Conservation (phyloP, 2,888 invertebrate genomes). For the Drosophila mayaguana region DNA sequence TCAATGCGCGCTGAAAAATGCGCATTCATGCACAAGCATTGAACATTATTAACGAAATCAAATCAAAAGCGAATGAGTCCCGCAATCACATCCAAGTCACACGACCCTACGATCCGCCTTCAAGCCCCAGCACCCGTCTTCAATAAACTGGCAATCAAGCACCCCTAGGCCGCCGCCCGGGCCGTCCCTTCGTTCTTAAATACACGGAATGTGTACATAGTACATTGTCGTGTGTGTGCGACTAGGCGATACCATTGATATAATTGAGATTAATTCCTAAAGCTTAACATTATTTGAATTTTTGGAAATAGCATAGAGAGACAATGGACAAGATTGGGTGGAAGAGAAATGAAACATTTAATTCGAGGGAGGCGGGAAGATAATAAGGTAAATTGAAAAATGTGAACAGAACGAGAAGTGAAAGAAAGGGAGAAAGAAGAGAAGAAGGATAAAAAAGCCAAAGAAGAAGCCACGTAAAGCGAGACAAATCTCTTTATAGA, state of each 20-base stretch:
- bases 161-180: background rate
- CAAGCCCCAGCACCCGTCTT: constrained; percentile 19
- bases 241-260: constrained; percentile 3
- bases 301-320: background rate
- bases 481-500: too few species aligned
- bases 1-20: constrained; percentile 36
- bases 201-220: background rate
- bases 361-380: background rate
- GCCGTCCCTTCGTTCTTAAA: background rate
- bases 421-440: background rate
- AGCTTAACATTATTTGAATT: background rate
- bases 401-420: background rate
- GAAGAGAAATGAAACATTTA: background rate
- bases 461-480: too few species aligned
- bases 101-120: constrained; percentile 56
- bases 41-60: constrained; percentile 63
- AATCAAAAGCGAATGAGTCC: constrained; percentile 57
- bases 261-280: background rate
- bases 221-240: background rate
- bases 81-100: constrained; percentile 65
- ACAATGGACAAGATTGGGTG: background rate
- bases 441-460: too few species aligned
- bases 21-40: constrained; percentile 28
- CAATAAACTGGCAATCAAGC: constrained; percentile 6
- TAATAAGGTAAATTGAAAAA: background rate